A percentile compares a stretch with the other conserved stretches of the same genome.
Evolutionary conservation across 2,113 vertebrate species (phyloP).

Genomic region (Glaucidium brasilianum): DNA sequence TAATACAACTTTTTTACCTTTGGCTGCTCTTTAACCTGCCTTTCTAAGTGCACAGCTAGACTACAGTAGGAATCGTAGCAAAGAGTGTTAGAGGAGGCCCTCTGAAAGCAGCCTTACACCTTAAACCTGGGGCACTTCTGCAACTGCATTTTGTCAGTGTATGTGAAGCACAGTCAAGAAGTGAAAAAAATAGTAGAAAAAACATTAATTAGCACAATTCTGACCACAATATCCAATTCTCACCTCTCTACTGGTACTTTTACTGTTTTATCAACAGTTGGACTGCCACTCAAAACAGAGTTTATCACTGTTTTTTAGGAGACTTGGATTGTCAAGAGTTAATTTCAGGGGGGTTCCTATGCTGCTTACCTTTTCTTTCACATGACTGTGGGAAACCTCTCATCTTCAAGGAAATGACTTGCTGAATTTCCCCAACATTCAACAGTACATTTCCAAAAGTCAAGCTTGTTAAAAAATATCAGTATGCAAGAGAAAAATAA

Average conservation of each 20-base stretch:
- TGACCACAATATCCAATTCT: neutral
- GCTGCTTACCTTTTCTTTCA: neutral
- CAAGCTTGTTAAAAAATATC: neutral
- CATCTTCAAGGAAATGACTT: neutral
- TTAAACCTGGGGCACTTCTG: neutral
- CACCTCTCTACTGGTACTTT: neutral
- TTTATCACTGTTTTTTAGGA: neutral
- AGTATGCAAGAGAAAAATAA: neutral
- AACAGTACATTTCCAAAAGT: neutral
- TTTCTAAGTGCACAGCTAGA: neutral
- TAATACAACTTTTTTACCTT: neutral
- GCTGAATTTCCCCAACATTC: neutral
- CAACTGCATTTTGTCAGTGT: neutral
- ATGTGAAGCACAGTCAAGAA: neutral
- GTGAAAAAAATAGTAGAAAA: neutral
- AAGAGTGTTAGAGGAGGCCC: neutral
- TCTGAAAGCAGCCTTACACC: neutral
- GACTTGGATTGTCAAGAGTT: neutral
- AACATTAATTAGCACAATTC: neutral
- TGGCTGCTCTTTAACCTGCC: neutral
- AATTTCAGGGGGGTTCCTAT: neutral
- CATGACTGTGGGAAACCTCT: neutral
- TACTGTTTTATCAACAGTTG: neutral
- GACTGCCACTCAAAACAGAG: neutral
- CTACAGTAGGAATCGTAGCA: neutral